phyloP scores from a whole-genome alignment of 2,888 invertebrate genomes.

The Phaedon cochleariae region DNA sequence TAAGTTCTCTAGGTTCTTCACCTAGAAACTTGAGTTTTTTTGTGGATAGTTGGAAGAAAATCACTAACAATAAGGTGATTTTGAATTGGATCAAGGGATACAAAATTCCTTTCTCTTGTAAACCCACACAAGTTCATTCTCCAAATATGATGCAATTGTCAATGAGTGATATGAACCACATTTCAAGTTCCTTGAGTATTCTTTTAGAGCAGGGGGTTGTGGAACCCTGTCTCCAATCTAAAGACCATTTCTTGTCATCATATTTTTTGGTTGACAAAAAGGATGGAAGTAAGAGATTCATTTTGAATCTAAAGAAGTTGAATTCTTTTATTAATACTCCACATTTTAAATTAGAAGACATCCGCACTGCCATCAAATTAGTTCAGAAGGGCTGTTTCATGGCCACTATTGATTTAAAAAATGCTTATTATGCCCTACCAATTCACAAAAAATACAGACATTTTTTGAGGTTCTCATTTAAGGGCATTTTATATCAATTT shows the following conservation, averaged over 20 bases:
- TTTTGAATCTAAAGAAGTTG: background rate
- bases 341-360: slow-evolving; percentile 3
- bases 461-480: slow-evolving; percentile 4
- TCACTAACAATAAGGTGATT: background rate
- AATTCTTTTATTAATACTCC: slow-evolving; percentile 1
- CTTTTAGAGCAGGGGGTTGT: too few species aligned
- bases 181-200: too few species aligned
- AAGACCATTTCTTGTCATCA: background rate
- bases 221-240: too few species aligned
- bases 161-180: background rate
- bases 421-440: slow-evolving; percentile 12
- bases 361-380: background rate
- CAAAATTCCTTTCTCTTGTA: background rate
- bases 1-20: background rate
- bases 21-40: background rate
- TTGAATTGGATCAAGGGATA: background rate
- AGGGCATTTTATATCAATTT: slow-evolving; percentile 12
- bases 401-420: slow-evolving; percentile 5
- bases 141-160: background rate
- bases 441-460: slow-evolving; percentile 1
- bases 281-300: background rate
- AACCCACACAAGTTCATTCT: background rate
- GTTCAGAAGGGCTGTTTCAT: background rate
- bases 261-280: background rate
- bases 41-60: background rate